Conservation (phyloP, 53 echinoderm and acorn worm genomes). For the Echinometra lucunter region DNA sequence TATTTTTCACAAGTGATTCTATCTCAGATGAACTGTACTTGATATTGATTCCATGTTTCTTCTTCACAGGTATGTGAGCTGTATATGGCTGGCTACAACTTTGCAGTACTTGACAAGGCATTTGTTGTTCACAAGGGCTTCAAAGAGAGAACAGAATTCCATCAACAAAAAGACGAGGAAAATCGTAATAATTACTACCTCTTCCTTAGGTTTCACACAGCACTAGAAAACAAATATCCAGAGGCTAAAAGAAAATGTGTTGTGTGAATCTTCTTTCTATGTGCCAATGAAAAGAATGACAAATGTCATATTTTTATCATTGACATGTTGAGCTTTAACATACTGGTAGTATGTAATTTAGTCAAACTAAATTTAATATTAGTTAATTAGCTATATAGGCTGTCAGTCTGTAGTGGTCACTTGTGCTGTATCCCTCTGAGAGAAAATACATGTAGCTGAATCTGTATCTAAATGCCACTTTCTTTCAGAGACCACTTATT, state of each 20-base stretch:
- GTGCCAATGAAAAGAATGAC: background rate
- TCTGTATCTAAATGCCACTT: too few species aligned
- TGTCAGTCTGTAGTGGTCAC: too few species aligned
- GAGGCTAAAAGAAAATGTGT: slow-evolving; percentile 79
- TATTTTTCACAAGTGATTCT: background rate
- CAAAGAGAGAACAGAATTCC: slow-evolving; percentile 84
- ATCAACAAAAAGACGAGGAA: slow-evolving; percentile 85
- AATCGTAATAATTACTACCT: slow-evolving; percentile 85
- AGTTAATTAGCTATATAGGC: too few species aligned
- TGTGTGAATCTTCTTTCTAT: background rate
- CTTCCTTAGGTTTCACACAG: slow-evolving; percentile 83
- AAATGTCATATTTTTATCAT: background rate
- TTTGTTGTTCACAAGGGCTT: slow-evolving; percentile 91
- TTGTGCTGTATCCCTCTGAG: too few species aligned
- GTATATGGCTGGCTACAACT: slow-evolving; percentile 92
- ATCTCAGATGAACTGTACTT: background rate
- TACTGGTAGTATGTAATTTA: background rate
- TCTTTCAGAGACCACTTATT: too few species aligned
- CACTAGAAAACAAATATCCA: slow-evolving; percentile 88
- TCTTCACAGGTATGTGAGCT: slow-evolving; percentile 89
- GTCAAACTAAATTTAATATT: too few species aligned
- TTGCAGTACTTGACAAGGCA: slow-evolving; percentile 89
- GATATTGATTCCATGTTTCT: background rate
- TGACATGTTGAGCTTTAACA: background rate
- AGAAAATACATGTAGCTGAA: too few species aligned